These are phyloP conservation scores for Odontamblyopus lacepedii DNA, from an alignment of 2,797 vertebrate species.

Conservation along the genomic window DNA sequence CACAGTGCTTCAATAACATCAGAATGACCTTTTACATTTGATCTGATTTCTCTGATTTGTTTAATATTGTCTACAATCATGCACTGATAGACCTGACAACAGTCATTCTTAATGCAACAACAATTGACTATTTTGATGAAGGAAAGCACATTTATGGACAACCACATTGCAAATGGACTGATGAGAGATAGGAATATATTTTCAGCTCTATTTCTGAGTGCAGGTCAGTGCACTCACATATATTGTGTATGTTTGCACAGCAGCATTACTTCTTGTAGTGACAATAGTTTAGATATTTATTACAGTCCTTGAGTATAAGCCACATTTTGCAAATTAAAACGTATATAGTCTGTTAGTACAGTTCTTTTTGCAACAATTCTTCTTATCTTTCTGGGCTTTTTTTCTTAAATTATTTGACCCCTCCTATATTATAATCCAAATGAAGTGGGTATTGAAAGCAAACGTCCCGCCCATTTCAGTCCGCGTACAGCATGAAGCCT, in stretches of 20 bases:
- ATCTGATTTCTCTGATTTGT: slow-evolving; percentile 38
- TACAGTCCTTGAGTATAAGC: slow-evolving; percentile 28
- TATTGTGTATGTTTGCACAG: slow-evolving; percentile 30
- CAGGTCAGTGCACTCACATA: slow-evolving; percentile 34
- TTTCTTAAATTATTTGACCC: slow-evolving; percentile 37
- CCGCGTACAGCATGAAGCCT: slow-evolving; percentile 98
- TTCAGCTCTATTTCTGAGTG: slow-evolving; percentile 28
- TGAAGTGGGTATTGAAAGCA: slow-evolving; percentile 42
- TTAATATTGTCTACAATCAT: slow-evolving; percentile 47
- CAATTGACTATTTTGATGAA: slow-evolving; percentile 20
- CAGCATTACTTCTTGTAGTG: slow-evolving; percentile 42
- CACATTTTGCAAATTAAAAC: slow-evolving; percentile 21
- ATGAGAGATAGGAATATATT: slow-evolving; percentile 37
- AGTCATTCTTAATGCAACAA: slow-evolving; percentile 41
- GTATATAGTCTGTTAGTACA: slow-evolving; percentile 24
- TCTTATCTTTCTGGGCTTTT: slow-evolving; percentile 28
- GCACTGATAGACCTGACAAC: slow-evolving; percentile 53
- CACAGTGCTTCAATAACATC: slow-evolving; percentile 35
- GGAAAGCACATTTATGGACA: slow-evolving; percentile 44
- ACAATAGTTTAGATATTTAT: slow-evolving; percentile 42
- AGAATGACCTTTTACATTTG: slow-evolving; percentile 28
- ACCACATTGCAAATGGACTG: slow-evolving; percentile 36
- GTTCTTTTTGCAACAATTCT: slow-evolving; percentile 27
- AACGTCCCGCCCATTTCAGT: slow-evolving; percentile 74
- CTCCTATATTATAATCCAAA: slow-evolving; percentile 80